Base-by-base conservation (phyloP, 2,888 invertebrate species). In the Eilema caniola region DNA sequence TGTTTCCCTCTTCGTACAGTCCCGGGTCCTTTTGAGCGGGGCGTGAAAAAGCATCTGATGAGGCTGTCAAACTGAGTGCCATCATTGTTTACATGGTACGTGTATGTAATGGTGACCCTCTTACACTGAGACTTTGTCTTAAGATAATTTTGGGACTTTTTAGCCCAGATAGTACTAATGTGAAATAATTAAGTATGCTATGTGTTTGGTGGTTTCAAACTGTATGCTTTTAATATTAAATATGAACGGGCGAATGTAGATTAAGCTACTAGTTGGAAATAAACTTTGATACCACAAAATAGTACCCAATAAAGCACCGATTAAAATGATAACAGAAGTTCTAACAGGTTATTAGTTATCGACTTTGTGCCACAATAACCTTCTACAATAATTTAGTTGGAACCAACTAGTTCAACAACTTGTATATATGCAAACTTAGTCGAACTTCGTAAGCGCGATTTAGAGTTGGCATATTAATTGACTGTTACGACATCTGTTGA, bases 371-470 rank as follows among this genome's bases (percentile, higher is more conserved):
- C 65, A 56, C 20, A 69, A 66, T 62, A 72, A 33, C 61, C 56
- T 31, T 62, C 47, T n/a, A 25, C 60, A 69, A 66, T 69, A 66
- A 66, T 69, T 72, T 62, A 66, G 66, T 69, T 12, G 37, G 16
- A 67, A 60, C 25, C 31, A 59, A 69, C 33, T 66, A 65, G 63
- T 67, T 66, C 14, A 62, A 69, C 62, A 72, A 69, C 67, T 73
- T 73, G 66, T 71, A 65, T 71, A 71, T 77, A 77, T 72, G 71
- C 69, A 66, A 73, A 80, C 71, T 80, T 81, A 31, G 16, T 57
- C 59, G 71, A 78, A 83, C 78, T 83, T 83, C 73, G 72, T 78
- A 83, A 77, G 77, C 68, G 70, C 71, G 74, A 68, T 47, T 69
- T 63, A 73, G 70, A 64, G 31, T 66, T 41, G 70, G 75, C 69